Percentiles rank a stretch among this genome's conserved stretches.
Conservation (phyloP, 2,797 vertebrate genomes). For the Momotus momota region DNA sequence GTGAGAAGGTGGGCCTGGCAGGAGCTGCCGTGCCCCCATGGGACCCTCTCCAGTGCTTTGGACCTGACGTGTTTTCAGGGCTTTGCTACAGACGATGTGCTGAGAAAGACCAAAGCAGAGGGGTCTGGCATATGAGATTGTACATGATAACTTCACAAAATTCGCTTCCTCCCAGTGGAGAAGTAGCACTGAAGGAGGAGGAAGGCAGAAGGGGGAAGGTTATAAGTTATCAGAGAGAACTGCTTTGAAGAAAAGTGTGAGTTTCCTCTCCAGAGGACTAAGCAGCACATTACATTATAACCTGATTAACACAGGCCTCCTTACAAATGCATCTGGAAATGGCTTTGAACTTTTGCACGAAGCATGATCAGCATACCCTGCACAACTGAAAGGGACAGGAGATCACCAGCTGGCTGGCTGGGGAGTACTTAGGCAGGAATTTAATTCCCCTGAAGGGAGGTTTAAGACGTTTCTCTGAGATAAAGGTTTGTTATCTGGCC, state of each 20-base stretch:
- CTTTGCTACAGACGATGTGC: neutral
- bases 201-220: slow-evolving; percentile 14
- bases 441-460: neutral
- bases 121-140: neutral
- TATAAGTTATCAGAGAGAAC: slow-evolving; percentile 55
- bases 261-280: slow-evolving; percentile 77
- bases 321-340: slow-evolving; percentile 77
- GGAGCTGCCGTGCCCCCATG: neutral
- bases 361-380: slow-evolving; percentile 73
- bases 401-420: neutral
- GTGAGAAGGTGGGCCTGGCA: neutral
- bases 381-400: neutral
- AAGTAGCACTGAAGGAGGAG: neutral
- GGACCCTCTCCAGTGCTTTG: neutral
- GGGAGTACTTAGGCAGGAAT: neutral
- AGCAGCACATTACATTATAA: slow-evolving; percentile 69
- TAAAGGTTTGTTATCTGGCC: neutral
- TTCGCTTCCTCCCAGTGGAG: neutral
- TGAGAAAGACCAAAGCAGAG: neutral
- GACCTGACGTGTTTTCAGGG: fast-evolving
- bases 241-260: slow-evolving; percentile 80
- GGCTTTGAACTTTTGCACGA: slow-evolving; percentile 77
- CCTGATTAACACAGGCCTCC: slow-evolving; percentile 79
- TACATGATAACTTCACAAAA: neutral
- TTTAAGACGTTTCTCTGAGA: neutral